Evolutionary conservation across 30 jellyfish, hydroid and myxozoan genomes (phyloP).

Genomic region (Mastigias papua): DNA sequence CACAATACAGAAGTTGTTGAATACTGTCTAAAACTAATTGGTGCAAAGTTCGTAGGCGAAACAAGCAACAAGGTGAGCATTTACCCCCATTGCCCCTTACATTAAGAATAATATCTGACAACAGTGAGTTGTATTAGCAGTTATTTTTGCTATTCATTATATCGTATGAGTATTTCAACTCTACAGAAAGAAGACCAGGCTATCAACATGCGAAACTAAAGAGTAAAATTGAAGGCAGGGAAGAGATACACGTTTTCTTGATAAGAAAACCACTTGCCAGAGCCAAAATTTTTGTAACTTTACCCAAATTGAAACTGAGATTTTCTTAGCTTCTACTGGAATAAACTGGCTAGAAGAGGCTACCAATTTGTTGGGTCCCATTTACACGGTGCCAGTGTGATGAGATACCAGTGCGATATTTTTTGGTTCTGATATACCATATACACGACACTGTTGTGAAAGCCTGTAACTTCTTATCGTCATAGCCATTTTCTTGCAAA

Average conservation of each 20-base stretch:
- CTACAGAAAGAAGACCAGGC: neutral
- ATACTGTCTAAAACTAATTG: conserved; percentile 47
- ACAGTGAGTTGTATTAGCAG: neutral
- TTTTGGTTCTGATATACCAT: too few species aligned
- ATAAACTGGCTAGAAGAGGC: neutral
- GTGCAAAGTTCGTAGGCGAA: conserved; percentile 55
- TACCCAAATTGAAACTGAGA: neutral
- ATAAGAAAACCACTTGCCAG: neutral
- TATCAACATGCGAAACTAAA: too few species aligned
- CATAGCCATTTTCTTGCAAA: too few species aligned
- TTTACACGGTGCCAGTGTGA: too few species aligned
- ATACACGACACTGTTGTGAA: too few species aligned
- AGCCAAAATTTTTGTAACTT: neutral
- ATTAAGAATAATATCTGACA: neutral
- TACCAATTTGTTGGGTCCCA: neutral
- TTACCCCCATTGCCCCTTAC: neutral
- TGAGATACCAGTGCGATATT: too few species aligned
- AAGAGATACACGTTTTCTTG: neutral
- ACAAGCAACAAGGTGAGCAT: conserved; percentile 59
- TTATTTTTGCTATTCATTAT: neutral
- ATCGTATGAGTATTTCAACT: neutral
- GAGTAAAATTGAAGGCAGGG: too few species aligned
- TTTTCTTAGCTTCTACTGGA: neutral
- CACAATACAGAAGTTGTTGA: conserved; percentile 39
- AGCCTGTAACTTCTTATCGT: too few species aligned